Percentiles rank a stretch among this genome's conserved stretches.
These are phyloP conservation scores for Thelaira solivaga DNA, from an alignment of 2,888 invertebrate species.

Conservation along the genomic window DNA sequence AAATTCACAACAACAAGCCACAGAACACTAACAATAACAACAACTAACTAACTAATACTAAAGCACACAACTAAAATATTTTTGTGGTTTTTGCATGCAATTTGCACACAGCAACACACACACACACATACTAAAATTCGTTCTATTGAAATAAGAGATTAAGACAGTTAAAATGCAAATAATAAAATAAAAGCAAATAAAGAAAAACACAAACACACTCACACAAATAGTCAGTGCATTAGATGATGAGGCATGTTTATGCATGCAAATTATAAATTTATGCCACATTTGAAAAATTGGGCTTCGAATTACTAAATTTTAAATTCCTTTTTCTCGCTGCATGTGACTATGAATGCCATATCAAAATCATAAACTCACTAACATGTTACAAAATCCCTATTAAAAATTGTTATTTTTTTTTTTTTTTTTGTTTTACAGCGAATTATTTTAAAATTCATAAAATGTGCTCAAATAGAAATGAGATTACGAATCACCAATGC, in stretches of 20 bases:
- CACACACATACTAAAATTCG: constrained; percentile 1
- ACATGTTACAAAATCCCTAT: constrained; percentile 15
- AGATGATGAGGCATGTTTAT: constrained; percentile 50
- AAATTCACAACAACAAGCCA: background rate
- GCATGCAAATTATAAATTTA: constrained; percentile 61
- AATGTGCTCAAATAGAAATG: constrained; percentile 47
- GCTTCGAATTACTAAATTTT: too few relatives aligned
- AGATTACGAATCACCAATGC: constrained; percentile 43
- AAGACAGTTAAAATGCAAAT: background rate
- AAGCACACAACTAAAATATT: constrained; percentile 2
- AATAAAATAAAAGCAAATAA: background rate
- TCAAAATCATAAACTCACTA: background rate
- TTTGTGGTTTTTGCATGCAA: constrained; percentile 37
- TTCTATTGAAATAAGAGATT: constrained; percentile 16
- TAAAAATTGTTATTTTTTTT: constrained; percentile 38
- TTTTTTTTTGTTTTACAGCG: constrained; percentile 41
- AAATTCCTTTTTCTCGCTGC: too few relatives aligned
- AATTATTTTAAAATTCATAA: constrained; percentile 56
- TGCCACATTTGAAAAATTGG: constrained; percentile 46
- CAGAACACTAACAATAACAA: background rate
- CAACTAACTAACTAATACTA: background rate
- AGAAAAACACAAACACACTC: background rate
- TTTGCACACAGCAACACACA: too few relatives aligned
- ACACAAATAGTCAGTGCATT: too few relatives aligned
- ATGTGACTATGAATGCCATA: background rate